Evolutionary conservation across 2,113 vertebrate species (phyloP).

Genomic region (Cathartes aura): DNA sequence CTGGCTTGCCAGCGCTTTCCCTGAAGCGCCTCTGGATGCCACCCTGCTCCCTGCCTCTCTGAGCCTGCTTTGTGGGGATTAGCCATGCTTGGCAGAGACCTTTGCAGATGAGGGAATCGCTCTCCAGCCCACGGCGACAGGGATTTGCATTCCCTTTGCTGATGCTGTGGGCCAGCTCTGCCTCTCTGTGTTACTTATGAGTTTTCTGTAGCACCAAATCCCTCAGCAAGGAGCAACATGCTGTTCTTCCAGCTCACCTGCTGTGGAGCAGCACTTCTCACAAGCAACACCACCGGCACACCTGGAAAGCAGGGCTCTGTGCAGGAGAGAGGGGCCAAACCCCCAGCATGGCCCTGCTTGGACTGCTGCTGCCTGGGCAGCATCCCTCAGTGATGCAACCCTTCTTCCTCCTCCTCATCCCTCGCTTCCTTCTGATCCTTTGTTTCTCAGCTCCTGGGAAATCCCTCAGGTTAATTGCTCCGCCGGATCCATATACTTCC

Average conservation of each 20-base stretch:
- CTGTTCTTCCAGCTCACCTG: not conserved
- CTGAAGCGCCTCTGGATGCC: not conserved
- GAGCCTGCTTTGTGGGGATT: not conserved
- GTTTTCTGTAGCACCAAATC: not conserved
- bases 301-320: not conserved
- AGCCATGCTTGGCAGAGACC: not conserved
- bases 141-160: not conserved
- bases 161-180: not conserved
- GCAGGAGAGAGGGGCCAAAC: not conserved
- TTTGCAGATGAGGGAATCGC: not conserved
- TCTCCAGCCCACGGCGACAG: accelerated
- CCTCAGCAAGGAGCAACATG: not conserved
- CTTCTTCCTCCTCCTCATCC: not conserved
- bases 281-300: accelerated
- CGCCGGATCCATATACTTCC: not conserved
- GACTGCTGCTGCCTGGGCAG: not conserved
- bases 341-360: not conserved
- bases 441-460: not conserved
- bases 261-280: not conserved
- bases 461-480: not conserved
- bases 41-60: not conserved
- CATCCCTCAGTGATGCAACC: not conserved
- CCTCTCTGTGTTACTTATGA: not conserved
- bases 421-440: not conserved
- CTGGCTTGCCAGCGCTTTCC: accelerated